These are phyloP conservation scores for Pocillopora damicornis DNA, from an alignment of 64 coral and sea anemone species.

Conservation along the genomic window DNA sequence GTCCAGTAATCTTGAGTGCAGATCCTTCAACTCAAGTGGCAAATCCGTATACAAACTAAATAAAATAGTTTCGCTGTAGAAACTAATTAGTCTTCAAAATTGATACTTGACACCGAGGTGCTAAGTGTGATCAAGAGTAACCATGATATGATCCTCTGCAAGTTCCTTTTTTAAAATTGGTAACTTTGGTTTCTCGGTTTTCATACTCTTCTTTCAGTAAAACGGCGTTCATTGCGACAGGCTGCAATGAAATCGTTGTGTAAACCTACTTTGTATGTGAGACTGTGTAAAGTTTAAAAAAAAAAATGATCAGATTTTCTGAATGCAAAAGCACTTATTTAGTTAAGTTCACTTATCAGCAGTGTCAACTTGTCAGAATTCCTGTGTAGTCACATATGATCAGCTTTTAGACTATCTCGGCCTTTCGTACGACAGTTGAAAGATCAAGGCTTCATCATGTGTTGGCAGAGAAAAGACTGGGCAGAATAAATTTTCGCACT, in stretches of 20 bases:
- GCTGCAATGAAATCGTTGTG: not conserved
- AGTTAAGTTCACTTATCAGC: not conserved
- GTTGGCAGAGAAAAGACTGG: not conserved
- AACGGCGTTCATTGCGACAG: not conserved
- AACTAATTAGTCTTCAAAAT: not conserved
- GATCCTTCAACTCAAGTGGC: not conserved
- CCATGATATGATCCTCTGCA: too few species aligned
- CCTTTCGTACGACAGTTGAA: too few species aligned
- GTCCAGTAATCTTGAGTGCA: not conserved
- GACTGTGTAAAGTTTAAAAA: not conserved
- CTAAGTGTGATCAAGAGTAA: not conserved
- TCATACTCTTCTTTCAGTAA: not conserved
- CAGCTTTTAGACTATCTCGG: not conserved
- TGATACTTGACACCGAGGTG: not conserved
- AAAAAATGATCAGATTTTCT: slow-evolving; percentile 27
- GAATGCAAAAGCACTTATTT: not conserved
- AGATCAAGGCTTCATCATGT: not conserved
- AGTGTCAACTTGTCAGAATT: slow-evolving; percentile 21
- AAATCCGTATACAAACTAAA: slow-evolving; percentile 3
- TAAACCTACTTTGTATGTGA: too few species aligned
- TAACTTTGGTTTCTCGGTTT: too few species aligned
- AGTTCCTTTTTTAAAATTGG: too few species aligned
- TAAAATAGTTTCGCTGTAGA: not conserved
- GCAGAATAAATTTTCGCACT: not conserved
- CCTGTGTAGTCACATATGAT: slow-evolving; percentile 7